Conservation (phyloP, 1,140 invertebrate species). For the Steinernema khuongi region DNA sequence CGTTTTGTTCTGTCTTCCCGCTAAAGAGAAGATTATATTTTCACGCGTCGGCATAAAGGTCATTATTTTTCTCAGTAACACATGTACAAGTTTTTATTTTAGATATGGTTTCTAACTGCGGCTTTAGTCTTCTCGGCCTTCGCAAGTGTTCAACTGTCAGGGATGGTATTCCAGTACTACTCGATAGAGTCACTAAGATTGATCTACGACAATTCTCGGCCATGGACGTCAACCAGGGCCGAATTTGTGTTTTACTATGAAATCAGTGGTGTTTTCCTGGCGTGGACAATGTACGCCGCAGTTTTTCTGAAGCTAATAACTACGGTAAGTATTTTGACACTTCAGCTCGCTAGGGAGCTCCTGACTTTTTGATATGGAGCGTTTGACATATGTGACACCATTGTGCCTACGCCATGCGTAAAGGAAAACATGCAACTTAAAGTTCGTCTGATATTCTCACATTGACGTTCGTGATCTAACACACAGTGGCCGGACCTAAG, state of each 20-base stretch:
- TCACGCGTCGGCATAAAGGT: not conserved
- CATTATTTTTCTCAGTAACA: too few species aligned
- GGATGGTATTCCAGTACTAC: not conserved
- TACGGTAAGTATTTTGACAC: not conserved
- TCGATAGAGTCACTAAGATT: not conserved
- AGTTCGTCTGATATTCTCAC: too few species aligned
- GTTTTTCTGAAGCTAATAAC: not conserved
- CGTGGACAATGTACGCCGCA: not conserved
- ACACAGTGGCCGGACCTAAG: too few species aligned
- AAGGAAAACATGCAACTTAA: too few species aligned
- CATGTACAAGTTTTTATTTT: too few species aligned
- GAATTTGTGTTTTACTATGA: constrained; percentile 6
- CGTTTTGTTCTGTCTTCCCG: not conserved
- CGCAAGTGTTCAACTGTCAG: not conserved
- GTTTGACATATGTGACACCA: too few species aligned
- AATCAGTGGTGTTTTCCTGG: not conserved
- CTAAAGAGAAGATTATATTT: not conserved
- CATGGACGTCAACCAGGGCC: not conserved
- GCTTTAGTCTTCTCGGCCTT: not conserved
- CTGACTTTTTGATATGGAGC: too few species aligned
- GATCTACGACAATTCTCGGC: not conserved
- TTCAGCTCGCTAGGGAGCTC: not conserved
- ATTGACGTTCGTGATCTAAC: too few species aligned
- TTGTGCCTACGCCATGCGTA: too few species aligned
- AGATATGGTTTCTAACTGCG: too few species aligned